A percentile compares a stretch with the other conserved stretches of the same genome.
Evolutionary conservation across 2,113 vertebrate species (phyloP).

Genomic region (Paralichthys olivaceus): DNA sequence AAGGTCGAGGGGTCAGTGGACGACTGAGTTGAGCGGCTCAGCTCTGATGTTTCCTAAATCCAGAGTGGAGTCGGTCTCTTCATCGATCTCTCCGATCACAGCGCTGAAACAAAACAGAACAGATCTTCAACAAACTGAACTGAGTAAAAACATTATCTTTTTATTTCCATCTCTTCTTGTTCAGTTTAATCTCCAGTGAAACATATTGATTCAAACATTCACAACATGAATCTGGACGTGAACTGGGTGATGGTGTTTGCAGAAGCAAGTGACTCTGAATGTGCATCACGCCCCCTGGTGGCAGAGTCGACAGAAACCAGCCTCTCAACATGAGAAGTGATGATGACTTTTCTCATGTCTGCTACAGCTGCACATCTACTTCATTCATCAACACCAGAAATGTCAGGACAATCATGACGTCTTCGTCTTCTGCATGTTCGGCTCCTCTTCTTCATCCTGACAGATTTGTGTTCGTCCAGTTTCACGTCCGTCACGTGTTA

Average conservation of each 20-base stretch:
- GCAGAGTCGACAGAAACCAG: background rate
- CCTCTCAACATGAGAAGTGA: background rate
- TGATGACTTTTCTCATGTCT: too few relatives aligned
- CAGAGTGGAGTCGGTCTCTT: constrained; percentile 96
- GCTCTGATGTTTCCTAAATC: constrained; percentile 97
- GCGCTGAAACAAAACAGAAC: constrained; percentile 83
- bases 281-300: background rate
- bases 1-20: constrained; percentile 84
- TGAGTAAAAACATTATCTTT: background rate
- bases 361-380: too few relatives aligned
- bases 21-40: constrained; percentile 96
- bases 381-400: too few relatives aligned
- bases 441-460: too few relatives aligned
- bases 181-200: background rate
- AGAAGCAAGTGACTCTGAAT: too few relatives aligned
- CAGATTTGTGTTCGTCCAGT: too few relatives aligned
- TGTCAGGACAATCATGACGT: too few relatives aligned
- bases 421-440: too few relatives aligned
- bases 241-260: background rate
- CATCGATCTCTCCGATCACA: constrained; percentile 98
- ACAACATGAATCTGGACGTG: too few relatives aligned
- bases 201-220: too few relatives aligned
- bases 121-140: background rate
- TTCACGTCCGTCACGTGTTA: too few relatives aligned
- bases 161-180: background rate